phyloP scores from a whole-genome alignment of 2,113 vertebrate species.

The Hystrix brachyura region DNA sequence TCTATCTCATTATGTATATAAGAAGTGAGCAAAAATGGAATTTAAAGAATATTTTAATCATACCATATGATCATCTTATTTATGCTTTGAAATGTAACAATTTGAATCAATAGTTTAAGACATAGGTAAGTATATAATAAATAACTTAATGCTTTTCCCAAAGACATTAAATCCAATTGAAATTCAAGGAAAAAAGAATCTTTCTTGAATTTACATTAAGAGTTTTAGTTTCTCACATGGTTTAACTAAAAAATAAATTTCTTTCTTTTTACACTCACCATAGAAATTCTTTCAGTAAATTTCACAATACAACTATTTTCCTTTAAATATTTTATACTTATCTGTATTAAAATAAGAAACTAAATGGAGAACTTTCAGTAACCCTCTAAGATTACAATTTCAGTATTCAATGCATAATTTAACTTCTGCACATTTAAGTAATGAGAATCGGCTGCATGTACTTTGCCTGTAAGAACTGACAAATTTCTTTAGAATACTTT shows the following conservation, averaged over 20 bases:
- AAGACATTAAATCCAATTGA: not conserved
- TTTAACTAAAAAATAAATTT: conserved; percentile 20
- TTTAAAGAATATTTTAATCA: not conserved
- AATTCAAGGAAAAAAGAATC: not conserved
- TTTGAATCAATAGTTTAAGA: not conserved
- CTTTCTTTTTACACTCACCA: conserved; percentile 28
- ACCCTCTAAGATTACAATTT: not conserved
- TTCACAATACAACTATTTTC: conserved; percentile 35
- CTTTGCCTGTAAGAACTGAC: not conserved
- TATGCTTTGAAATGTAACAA: not conserved
- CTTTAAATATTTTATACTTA: conserved; percentile 27
- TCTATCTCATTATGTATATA: not conserved
- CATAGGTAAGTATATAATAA: not conserved
- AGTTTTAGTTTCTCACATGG: not conserved
- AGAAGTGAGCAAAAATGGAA: not conserved
- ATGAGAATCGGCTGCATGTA: not conserved
- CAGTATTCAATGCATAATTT: not conserved
- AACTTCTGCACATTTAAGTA: not conserved
- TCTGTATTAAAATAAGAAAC: not conserved
- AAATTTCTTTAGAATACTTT: not conserved
- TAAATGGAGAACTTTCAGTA: not conserved
- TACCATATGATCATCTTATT: not conserved
- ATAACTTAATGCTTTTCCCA: not conserved
- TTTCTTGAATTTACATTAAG: conserved; percentile 30
- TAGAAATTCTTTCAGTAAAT: not conserved